Evolutionary conservation across 2,888 invertebrate species (phyloP).

Genomic region (Abrostola tripartita): DNA sequence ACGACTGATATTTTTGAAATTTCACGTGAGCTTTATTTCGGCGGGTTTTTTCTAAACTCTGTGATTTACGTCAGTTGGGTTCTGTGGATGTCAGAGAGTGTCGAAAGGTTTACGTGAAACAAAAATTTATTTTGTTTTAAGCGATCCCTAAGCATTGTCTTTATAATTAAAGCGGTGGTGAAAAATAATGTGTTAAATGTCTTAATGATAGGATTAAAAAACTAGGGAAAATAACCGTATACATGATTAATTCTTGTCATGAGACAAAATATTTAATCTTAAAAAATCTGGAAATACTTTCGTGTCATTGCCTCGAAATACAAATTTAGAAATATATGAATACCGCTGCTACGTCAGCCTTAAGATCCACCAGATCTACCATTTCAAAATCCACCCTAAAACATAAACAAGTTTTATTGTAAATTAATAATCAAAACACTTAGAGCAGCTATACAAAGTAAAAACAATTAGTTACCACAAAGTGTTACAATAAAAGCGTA

Average conservation of each 20-base stretch:
- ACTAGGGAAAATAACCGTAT: no score
- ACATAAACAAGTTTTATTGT: not conserved
- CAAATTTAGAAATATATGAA: no score
- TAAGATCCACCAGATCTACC: not conserved
- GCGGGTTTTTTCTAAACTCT: slow-evolving; percentile 80
- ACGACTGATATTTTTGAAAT: slow-evolving; percentile 86
- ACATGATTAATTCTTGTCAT: no score
- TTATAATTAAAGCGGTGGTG: slow-evolving; percentile 55
- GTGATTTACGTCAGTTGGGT: slow-evolving; percentile 86
- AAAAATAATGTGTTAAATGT: slow-evolving; percentile 49
- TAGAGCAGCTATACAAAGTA: slow-evolving; percentile 50
- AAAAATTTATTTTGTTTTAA: slow-evolving; percentile 83
- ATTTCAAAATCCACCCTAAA: not conserved
- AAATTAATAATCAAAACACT: slow-evolving; percentile 46
- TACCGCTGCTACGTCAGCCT: not conserved
- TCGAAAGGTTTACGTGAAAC: slow-evolving; percentile 83
- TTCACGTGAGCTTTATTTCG: slow-evolving; percentile 86
- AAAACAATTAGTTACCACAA: slow-evolving; percentile 79
- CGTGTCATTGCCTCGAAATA: no score
- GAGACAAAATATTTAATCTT: no score
- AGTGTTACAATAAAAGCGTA: slow-evolving; percentile 72
- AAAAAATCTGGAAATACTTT: no score
- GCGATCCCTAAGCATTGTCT: slow-evolving; percentile 73
- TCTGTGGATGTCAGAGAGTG: slow-evolving; percentile 77
- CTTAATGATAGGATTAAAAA: slow-evolving; percentile 12